A percentile compares a stretch with the other conserved stretches of the same genome.
Conservation (phyloP, 2,888 invertebrate species). For the Cantharis flavilabris region DNA sequence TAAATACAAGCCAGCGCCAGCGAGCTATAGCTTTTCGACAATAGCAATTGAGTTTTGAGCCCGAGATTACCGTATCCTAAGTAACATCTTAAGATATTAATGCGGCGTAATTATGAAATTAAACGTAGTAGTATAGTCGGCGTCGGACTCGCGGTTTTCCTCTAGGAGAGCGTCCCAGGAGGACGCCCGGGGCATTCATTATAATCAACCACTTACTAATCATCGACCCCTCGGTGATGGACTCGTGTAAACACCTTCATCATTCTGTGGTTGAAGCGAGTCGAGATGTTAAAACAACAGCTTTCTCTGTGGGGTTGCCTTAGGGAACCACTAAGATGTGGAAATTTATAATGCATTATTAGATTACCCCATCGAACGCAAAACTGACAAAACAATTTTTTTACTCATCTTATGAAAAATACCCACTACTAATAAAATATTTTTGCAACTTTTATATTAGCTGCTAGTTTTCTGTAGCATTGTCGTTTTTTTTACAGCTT, state of each 20-base stretch:
- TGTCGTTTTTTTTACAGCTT: slow-evolving; percentile 15
- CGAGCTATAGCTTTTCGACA: slow-evolving; percentile 11
- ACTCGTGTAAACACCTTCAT: slow-evolving; percentile 50
- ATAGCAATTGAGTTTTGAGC: slow-evolving; percentile 33
- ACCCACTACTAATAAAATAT: neutral
- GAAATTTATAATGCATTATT: neutral
- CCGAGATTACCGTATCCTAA: slow-evolving; percentile 48
- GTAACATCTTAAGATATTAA: slow-evolving; percentile 52
- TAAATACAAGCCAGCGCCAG: slow-evolving; percentile 19
- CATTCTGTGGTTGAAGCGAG: slow-evolving; percentile 44
- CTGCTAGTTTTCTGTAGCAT: slow-evolving; percentile 3
- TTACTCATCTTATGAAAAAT: neutral
- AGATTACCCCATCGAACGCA: neutral
- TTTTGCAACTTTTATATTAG: slow-evolving; percentile 6
- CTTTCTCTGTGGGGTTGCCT: slow-evolving; percentile 6
- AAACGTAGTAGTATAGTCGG: slow-evolving; percentile 35
- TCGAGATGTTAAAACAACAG: slow-evolving; percentile 23
- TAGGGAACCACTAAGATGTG: slow-evolving; percentile 7
- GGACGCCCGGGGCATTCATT: slow-evolving; percentile 45
- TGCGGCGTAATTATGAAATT: slow-evolving; percentile 51
- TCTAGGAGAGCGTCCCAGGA: slow-evolving; percentile 10
- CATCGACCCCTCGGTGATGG: slow-evolving; percentile 44
- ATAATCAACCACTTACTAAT: slow-evolving; percentile 49
- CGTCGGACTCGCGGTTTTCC: slow-evolving; percentile 13
- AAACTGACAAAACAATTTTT: neutral